Conservation (phyloP, 92 coral and sea anemone genomes). For the Blastomussa wellsi region DNA sequence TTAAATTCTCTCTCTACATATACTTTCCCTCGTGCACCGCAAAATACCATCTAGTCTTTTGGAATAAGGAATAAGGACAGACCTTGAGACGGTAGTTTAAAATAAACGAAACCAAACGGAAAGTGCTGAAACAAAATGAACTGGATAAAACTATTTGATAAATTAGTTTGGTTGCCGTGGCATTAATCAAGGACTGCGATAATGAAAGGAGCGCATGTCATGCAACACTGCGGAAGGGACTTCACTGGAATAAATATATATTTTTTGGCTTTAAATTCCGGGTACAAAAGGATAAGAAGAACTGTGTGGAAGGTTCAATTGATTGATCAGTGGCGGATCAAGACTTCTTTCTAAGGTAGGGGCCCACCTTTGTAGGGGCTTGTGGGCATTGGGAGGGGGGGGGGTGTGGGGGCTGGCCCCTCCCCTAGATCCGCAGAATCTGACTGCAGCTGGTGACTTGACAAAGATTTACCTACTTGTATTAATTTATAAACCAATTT, state of each 20-base stretch:
- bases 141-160: neutral
- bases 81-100: neutral
- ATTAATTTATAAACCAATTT: no score
- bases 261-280: neutral
- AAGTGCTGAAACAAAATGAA: neutral
- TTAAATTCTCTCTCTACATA: neutral
- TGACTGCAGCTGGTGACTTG: neutral
- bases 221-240: neutral
- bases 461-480: neutral
- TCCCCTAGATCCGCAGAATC: no score
- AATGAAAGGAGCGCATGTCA: neutral
- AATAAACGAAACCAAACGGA: neutral
- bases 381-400: no score
- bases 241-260: neutral
- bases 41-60: neutral
- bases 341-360: no score
- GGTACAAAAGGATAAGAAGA: neutral
- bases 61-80: neutral
- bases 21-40: neutral
- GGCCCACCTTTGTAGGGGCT: no score
- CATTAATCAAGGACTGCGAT: neutral
- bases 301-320: neutral
- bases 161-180: neutral
- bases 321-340: no score
- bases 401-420: no score